Evolutionary conservation across 2,888 invertebrate genomes (phyloP).

Genomic region (Melieria omissa): DNA sequence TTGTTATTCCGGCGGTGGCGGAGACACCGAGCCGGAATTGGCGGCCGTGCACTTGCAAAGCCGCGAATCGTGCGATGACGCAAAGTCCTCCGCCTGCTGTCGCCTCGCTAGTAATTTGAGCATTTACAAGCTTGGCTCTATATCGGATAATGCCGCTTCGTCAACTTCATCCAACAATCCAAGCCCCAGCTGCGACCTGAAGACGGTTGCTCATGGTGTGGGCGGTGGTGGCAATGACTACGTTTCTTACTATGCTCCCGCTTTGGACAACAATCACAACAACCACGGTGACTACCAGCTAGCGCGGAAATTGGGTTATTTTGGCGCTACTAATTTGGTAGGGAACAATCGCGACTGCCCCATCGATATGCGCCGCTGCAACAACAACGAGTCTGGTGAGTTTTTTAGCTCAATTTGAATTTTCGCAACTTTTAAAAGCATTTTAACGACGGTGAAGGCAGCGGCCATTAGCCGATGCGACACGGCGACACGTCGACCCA

Average conservation of each 20-base stretch:
- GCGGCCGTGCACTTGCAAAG: conserved; percentile 45
- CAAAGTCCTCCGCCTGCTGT: conserved; percentile 40
- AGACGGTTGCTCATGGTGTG: not conserved
- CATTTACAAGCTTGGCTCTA: conserved; percentile 7
- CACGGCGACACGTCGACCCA: too few species aligned
- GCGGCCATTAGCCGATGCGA: conserved; percentile 13
- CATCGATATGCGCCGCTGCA: conserved; percentile 66
- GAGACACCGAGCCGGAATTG: conserved; percentile 50
- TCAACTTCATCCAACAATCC: conserved; percentile 3
- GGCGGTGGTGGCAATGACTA: conserved; percentile 43
- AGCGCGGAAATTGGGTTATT: conserved; percentile 58
- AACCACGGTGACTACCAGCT: conserved; percentile 52
- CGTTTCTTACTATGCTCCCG: conserved; percentile 56
- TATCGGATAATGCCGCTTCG: conserved; percentile 7
- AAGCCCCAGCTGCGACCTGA: conserved; percentile 21
- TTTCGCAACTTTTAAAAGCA: conserved; percentile 28
- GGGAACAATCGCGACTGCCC: conserved; percentile 51
- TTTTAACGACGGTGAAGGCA: conserved; percentile 15
- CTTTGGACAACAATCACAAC: conserved; percentile 59
- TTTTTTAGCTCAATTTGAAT: conserved; percentile 10
- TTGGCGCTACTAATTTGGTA: conserved; percentile 49
- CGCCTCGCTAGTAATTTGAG: not conserved
- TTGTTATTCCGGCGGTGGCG: conserved; percentile 52
- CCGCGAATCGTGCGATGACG: conserved; percentile 51
- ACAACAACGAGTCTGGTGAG: conserved; percentile 66